phyloP scores from a whole-genome alignment of 2,888 invertebrate genomes.

The Dynastes maya region DNA sequence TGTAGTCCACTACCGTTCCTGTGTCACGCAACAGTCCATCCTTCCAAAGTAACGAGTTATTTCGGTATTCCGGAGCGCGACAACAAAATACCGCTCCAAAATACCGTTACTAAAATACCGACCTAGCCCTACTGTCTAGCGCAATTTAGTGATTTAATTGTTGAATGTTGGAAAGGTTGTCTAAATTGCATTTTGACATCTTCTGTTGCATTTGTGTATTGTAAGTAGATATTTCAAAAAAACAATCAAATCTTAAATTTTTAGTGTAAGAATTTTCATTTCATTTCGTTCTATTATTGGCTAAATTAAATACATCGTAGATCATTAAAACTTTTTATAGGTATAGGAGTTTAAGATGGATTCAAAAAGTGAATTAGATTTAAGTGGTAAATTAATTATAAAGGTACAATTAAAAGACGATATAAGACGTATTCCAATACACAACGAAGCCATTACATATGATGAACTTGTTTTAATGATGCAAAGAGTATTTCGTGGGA shows the following conservation, averaged over 20 bases:
- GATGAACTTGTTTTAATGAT: constrained; percentile 82
- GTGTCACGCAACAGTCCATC: too few species aligned
- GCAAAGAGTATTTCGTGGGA: constrained; percentile 80
- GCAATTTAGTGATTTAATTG: constrained; percentile 1
- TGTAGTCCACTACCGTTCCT: too few species aligned
- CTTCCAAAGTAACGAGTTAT: too few species aligned
- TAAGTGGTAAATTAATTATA: constrained; percentile 73
- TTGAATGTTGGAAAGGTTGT: background rate
- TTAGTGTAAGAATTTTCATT: constrained; percentile 17
- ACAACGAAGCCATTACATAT: constrained; percentile 82
- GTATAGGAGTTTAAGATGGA: constrained; percentile 62
- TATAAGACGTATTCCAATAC: constrained; percentile 79
- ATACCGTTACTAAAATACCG: too few species aligned
- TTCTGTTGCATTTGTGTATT: constrained; percentile 30
- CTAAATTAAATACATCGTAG: background rate
- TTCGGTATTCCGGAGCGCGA: too few species aligned
- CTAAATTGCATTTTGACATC: constrained; percentile 24
- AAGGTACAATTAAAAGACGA: constrained; percentile 78
- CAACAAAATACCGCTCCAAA: too few species aligned
- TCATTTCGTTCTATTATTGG: background rate
- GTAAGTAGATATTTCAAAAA: constrained; percentile 40
- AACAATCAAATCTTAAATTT: constrained; percentile 35
- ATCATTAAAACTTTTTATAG: background rate
- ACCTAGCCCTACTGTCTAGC: too few species aligned
- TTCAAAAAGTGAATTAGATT: constrained; percentile 69